A percentile compares a stretch with the other conserved stretches of the same genome.
Evolutionary conservation across 2,797 vertebrate genomes (phyloP).

Genomic region (Megalops cyprinoides): DNA sequence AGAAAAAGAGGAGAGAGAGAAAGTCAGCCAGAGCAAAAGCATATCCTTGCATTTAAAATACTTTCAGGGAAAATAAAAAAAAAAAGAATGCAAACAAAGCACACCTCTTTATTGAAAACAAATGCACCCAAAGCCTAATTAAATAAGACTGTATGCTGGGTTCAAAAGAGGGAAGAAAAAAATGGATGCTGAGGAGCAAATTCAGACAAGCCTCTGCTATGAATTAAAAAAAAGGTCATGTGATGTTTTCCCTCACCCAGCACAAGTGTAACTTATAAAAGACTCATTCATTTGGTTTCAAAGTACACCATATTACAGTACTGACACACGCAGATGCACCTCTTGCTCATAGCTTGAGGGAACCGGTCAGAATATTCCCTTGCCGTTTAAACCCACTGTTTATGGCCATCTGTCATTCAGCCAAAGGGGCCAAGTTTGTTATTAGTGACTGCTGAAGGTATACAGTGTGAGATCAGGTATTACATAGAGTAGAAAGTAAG

Average conservation of each 20-base stretch:
- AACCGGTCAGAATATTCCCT: neutral
- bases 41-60: slow-evolving; percentile 36
- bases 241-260: slow-evolving; percentile 37
- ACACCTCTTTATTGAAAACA: slow-evolving; percentile 65
- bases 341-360: neutral
- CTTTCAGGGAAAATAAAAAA: slow-evolving; percentile 34
- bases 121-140: slow-evolving; percentile 59
- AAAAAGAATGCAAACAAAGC: slow-evolving; percentile 55
- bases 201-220: slow-evolving; percentile 35
- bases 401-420: slow-evolving; percentile 16
- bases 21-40: neutral
- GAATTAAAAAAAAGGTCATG: slow-evolving; percentile 39
- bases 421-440: slow-evolving; percentile 19
- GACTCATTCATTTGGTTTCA: slow-evolving; percentile 24
- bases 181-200: slow-evolving; percentile 17
- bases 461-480: neutral
- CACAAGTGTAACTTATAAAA: slow-evolving; percentile 21
- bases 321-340: slow-evolving; percentile 12
- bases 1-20: neutral
- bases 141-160: slow-evolving; percentile 53
- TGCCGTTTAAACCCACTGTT: slow-evolving; percentile 16
- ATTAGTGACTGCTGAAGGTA: slow-evolving; percentile 16
- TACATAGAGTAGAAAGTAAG: neutral
- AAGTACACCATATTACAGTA: slow-evolving; percentile 16
- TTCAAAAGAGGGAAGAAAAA: slow-evolving; percentile 24